Conservation (phyloP, 2,797 vertebrate species). For the Macroramphosus scolopax region DNA sequence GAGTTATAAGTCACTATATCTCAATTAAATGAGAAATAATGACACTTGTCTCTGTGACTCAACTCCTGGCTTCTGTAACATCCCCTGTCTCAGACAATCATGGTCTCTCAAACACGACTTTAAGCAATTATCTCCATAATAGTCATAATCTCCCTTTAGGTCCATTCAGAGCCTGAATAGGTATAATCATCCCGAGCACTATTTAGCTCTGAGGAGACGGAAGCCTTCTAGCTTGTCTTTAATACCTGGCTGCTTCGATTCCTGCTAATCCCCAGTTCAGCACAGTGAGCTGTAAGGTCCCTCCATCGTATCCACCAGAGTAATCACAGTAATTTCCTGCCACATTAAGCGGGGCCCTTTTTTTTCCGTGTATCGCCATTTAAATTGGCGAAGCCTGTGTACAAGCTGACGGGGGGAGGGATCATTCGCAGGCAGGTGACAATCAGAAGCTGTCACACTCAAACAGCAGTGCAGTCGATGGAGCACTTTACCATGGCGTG, state of each 20-base stretch:
- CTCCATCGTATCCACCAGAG: conserved; percentile 49
- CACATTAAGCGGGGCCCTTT: conserved; percentile 66
- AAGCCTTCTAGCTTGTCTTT: conserved; percentile 56
- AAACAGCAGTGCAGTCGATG: conserved; percentile 5
- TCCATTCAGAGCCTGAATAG: conserved; percentile 62
- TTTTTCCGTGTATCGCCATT: conserved; percentile 48
- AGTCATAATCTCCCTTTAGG: conserved; percentile 63
- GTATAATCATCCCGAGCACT: conserved; percentile 61
- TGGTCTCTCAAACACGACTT: conserved; percentile 56
- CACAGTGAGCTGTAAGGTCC: conserved; percentile 26
- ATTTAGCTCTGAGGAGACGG: conserved; percentile 47
- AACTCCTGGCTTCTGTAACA: conserved; percentile 32
- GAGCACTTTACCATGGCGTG: no score
- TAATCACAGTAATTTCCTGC: conserved; percentile 77
- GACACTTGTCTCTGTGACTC: conserved; percentile 39
- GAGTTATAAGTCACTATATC: no score
- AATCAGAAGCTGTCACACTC: conserved; percentile 29
- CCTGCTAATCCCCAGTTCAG: conserved; percentile 54
- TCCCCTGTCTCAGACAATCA: conserved; percentile 27
- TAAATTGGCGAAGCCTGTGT: conserved; percentile 19
- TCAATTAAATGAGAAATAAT: no score
- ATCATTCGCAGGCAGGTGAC: conserved; percentile 32
- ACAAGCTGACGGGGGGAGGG: conserved; percentile 18
- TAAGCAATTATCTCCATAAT: conserved; percentile 66
- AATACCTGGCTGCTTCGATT: conserved; percentile 66